Evolutionary conservation across 2,888 invertebrate genomes (phyloP).

Genomic region (Sympetrum striolatum): DNA sequence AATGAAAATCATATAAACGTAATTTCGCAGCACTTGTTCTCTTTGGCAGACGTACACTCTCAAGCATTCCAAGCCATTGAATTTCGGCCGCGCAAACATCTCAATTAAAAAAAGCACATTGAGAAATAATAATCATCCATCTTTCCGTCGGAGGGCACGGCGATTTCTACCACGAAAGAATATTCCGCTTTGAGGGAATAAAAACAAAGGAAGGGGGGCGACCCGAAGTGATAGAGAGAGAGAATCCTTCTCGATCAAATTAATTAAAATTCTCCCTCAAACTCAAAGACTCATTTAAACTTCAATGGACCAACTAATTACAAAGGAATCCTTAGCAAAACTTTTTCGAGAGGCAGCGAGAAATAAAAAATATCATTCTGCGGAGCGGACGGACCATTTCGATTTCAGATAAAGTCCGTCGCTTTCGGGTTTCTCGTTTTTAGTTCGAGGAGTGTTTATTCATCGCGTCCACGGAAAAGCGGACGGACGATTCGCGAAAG

Average conservation of each 20-base stretch:
- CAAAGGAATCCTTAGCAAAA: constrained; percentile 38
- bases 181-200: neutral
- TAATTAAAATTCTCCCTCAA: constrained; percentile 9
- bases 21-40: too few species aligned
- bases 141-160: neutral
- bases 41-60: too few species aligned
- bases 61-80: too few species aligned
- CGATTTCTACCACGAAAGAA: neutral
- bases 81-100: too few species aligned
- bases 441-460: neutral
- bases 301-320: constrained; percentile 38
- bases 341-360: neutral
- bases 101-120: too few species aligned
- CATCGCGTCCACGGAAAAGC: neutral
- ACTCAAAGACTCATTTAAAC: constrained; percentile 13
- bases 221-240: neutral
- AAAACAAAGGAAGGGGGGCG: neutral
- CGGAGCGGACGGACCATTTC: neutral
- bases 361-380: neutral
- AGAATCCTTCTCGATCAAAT: constrained; percentile 16
- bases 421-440: neutral
- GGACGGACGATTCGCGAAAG: neutral
- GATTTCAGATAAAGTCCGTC: neutral
- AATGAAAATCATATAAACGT: too few species aligned
- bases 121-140: too few species aligned